Evolutionary conservation across 2,888 invertebrate genomes (phyloP), one percentile per base, ranked within the genome.

Genomic region (Myathropa florea): DNA sequence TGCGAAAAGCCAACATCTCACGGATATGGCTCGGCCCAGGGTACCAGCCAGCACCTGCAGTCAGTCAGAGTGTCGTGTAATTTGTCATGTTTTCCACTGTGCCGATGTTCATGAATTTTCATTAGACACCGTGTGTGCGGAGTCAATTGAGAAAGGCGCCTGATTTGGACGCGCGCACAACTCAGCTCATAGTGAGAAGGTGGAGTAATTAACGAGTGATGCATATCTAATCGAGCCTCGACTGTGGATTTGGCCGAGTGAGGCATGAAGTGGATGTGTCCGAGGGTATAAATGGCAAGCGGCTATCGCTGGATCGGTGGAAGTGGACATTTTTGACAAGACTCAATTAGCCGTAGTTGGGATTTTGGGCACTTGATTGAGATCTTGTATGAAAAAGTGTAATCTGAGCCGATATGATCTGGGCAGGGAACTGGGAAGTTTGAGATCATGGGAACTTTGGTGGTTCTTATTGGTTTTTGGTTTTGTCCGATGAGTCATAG

Each of bases 151-250:
- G 46, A 46, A n/a, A 46, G 46, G 59, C 10, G 28, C 86, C 78
- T 46, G 59, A 83, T 78, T 86, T 86, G 86, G 86, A 46, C 30
- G n/a, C 24, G 60, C 55, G n/a, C 30, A 21, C 71, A 18, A 68
- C 60, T 59, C 70, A 18, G 46, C 18, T 2, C 18, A 26, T 33
- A 30, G 67, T 78, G 72, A 83, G 83, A 86, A 86, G 86, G 86
- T 83, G 86, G 86, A 86, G 86, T 86, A 86, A 86, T 86, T 86
- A 86, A 86, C 70, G 55, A 67, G 61, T 39, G 85, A 85, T 85
- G 85, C 72, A 85, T 85, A 85, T 83, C 86, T 78, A 33, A 83
- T 63, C 60, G 70, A 77, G n/a, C n/a, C n/a, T n/a, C n/a, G n/a
- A n/a, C n/a, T n/a, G n/a, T 70, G 39, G 33, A 79, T 83, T 78